Base-by-base conservation (phyloP, 2,113 vertebrate genomes). In the Hyla sarda region DNA sequence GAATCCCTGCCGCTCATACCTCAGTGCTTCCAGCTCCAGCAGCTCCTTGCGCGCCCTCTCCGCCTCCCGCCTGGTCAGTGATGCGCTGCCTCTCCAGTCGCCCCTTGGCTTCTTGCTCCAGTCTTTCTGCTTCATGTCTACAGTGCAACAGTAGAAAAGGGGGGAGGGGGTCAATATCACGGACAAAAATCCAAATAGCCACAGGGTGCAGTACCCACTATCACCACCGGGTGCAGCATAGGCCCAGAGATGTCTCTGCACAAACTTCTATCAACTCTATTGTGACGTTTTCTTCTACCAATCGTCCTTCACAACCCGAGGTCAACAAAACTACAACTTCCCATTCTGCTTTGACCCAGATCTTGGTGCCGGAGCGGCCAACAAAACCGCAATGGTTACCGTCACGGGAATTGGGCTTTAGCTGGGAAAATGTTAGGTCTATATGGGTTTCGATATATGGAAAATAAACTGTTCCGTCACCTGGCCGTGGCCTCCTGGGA, bases 401-500 rank as follows among this genome's bases (percentile, higher is more conserved):
- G n/a, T n/a, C n/a, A n/a, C n/a, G n/a, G n/a, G n/a, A n/a, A n/a
- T n/a, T n/a, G n/a, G n/a, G n/a, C n/a, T n/a, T n/a, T n/a, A n/a
- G n/a, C n/a, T n/a, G n/a, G n/a, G n/a, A n/a, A n/a, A n/a, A n/a
- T n/a, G n/a, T n/a, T n/a, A n/a, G n/a, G n/a, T n/a, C n/a, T n/a
- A n/a, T n/a, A n/a, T n/a, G n/a, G n/a, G n/a, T n/a, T n/a, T n/a
- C n/a, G n/a, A n/a, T n/a, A n/a, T n/a, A n/a, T n/a, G n/a, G n/a
- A n/a, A n/a, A n/a, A n/a, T n/a, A n/a, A 41, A 41, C 41, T 41
- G 3, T 41, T 41, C 41, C 41, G 90, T 88, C 87, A 97, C 96
- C 96, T 94, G 76, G 97, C 96, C 0, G 97, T 87, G 0, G 97
- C 96, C 90, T 97, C 97, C 91, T 98, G 96, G n/a, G 96, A 97